Base-by-base conservation (phyloP, 1,140 invertebrate genomes). In the Zeugodacus cucurbitae region DNA sequence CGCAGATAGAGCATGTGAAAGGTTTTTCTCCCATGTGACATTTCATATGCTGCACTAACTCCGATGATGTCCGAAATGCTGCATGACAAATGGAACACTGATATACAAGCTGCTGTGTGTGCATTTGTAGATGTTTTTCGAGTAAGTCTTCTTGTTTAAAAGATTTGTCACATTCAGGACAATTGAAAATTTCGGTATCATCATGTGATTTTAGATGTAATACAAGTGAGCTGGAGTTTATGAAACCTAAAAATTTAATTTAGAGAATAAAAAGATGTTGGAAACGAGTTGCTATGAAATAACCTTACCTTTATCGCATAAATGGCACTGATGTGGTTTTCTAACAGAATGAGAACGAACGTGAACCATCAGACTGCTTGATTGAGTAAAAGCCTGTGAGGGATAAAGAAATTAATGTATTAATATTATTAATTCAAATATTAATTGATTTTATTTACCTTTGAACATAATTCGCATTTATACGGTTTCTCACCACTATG, bases 321-420 rank as follows among this genome's bases (percentile, higher is more conserved):
- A 94, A 62, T 94, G 91, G 89, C 96, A 96, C 89, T 95, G 95
- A 89, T 96, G 96, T 0, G 96, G 96, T 90, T 96, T 95, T 90
- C 96, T 95, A 3, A 96, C 95, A 22, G 96, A 95, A 90, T 97
- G 96, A 87, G 95, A 95, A 64, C 96, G 94, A 87, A 96, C 95
- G 92, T 97, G 96, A 1, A 96, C 96, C 88, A 96, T 94, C 26
- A 96, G 91, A 48, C 94, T 94, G 34, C 96, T 96, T 1, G 96
- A 95, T 90, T 97, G 96, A 0, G 96, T 96, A 90, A 98, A 98
- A 2, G 95, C 93, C 91, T 96, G 95, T 2, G 90, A 89, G 64
- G 2, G 22, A 26, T 5, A 78, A 44, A 82, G 14, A 48, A 4
- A 26, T 0, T 26, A 26, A 3, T 48, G 14, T 54, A 54, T 54